These are phyloP conservation scores for Bergia puertoricense DNA, from an alignment of 92 coral and sea anemone species.

Conservation along the genomic window DNA sequence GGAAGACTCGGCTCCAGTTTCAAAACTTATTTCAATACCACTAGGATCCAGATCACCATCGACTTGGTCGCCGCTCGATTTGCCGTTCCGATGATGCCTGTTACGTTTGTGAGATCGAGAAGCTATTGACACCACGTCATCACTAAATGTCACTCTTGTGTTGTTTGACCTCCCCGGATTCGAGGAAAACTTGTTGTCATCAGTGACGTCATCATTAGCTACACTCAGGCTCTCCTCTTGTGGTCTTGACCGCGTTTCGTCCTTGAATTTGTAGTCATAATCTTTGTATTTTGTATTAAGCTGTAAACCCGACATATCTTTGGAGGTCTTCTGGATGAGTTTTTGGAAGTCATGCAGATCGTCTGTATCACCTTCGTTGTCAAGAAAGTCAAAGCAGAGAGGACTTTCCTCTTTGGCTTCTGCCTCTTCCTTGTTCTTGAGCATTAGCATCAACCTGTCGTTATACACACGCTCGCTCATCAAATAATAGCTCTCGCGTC, in stretches of 20 bases:
- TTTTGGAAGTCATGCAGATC: slow-evolving; percentile 77
- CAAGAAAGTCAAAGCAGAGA: slow-evolving; percentile 70
- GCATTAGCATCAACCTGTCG: slow-evolving; percentile 74
- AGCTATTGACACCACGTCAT: slow-evolving; percentile 59
- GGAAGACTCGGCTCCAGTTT: slow-evolving; percentile 39
- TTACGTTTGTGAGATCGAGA: slow-evolving; percentile 2
- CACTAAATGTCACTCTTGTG: slow-evolving; percentile 64
- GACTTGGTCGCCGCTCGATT: slow-evolving; percentile 26
- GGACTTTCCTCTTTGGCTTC: slow-evolving; percentile 64
- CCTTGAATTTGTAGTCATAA: slow-evolving; percentile 56
- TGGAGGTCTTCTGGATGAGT: slow-evolving; percentile 72
- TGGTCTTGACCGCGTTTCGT: slow-evolving; percentile 31
- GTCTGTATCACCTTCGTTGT: slow-evolving; percentile 70
- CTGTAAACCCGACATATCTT: slow-evolving; percentile 61
- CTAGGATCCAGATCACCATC: slow-evolving; percentile 59
- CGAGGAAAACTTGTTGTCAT: background rate
- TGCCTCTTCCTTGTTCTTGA: slow-evolving; percentile 71
- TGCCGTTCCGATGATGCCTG: background rate
- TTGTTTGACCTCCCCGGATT: slow-evolving; percentile 34
- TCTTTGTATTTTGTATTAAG: slow-evolving; percentile 71
- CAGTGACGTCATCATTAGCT: slow-evolving; percentile 32
- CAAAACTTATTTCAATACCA: slow-evolving; percentile 64
- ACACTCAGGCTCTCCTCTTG: slow-evolving; percentile 19
- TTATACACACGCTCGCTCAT: slow-evolving; percentile 91
- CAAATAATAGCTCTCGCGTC: slow-evolving; percentile 87